These are phyloP conservation scores for Gymnocypris eckloni DNA, from an alignment of 2,797 vertebrate genomes.

Conservation along the genomic window DNA sequence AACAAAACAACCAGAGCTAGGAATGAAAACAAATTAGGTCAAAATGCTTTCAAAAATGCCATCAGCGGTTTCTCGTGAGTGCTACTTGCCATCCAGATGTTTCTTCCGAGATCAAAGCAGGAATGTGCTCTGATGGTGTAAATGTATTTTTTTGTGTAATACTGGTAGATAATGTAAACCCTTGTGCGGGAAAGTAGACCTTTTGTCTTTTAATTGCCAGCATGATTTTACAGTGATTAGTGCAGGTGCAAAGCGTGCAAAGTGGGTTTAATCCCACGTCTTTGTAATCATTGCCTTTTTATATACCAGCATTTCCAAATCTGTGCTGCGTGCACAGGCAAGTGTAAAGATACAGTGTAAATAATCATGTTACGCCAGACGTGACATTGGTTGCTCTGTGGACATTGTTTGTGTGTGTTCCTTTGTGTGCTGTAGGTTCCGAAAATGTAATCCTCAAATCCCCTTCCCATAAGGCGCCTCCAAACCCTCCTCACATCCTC, in stretches of 20 bases:
- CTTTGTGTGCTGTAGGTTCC: constrained; percentile 49
- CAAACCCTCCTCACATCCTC: constrained; percentile 39
- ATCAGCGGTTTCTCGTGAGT: constrained; percentile 28
- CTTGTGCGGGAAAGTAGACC: constrained; percentile 14
- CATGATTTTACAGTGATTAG: constrained; percentile 52
- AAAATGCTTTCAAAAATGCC: constrained; percentile 48
- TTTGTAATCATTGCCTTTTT: constrained; percentile 41
- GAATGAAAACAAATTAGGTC: constrained; percentile 57
- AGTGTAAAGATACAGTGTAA: constrained; percentile 49
- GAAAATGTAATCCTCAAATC: constrained; percentile 60
- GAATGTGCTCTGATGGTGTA: constrained; percentile 32
- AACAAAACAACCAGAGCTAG: constrained; percentile 51
- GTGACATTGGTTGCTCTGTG: constrained; percentile 31
- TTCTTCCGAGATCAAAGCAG: constrained; percentile 39
- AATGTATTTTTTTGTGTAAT: constrained; percentile 41
- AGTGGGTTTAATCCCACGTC: constrained; percentile 47
- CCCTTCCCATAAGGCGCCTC: constrained; percentile 44
- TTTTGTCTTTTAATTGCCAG: constrained; percentile 57
- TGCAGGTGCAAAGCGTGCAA: constrained; percentile 57
- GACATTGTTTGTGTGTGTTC: constrained; percentile 50
- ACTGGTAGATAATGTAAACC: constrained; percentile 43
- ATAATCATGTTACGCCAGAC: constrained; percentile 38
- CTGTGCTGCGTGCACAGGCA: constrained; percentile 60
- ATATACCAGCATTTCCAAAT: constrained; percentile 62
- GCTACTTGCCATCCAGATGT: constrained; percentile 43